Evolutionary conservation across 1,140 invertebrate species (phyloP), one percentile per base, ranked within the genome.

Genomic region (Whitmania pigra): DNA sequence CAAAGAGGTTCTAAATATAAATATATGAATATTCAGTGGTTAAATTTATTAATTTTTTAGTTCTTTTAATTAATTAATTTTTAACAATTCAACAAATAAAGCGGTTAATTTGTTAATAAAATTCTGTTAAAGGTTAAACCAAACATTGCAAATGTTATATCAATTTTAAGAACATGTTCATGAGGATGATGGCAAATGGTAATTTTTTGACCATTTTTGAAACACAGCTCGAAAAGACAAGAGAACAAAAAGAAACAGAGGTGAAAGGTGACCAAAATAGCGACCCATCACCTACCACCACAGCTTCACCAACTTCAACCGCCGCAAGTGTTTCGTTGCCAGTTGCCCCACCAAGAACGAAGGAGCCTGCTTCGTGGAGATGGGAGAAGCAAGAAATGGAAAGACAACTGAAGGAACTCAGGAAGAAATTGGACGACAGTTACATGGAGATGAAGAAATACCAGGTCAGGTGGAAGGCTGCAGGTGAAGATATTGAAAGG

Each of bases 361-460:
- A 69, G 49, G 68, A 72, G 40, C 63, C 72, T 53, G 67, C 72
- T 9, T 71, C 72, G 25, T 73, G 74, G 71, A 57, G 71, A 40
- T 73, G 74, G 71, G 74, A 74, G 57, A 74, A 73, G 72, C 72
- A 73, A 57, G 71, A 74, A 22, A 27, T 74, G 71, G 74, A 73
- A 36, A 75, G 67, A 40, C 72, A 73, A 57, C 25, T 73, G 43
- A 75, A 71, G 66, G 72, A 73, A 67, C 57, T 25, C n/a, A 71
- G 49, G 49, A 75, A 71, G 72, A 75, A 75, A 55, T 49, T 67
- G 22, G 72, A 73, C 27, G 74, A 71, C 40, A 31, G 53, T 22
- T 66, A 74, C 60, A 54, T 63, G 27, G 73, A 72, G 55, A 31
- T 72, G 71, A 74, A 57, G 54, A 53, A 71, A 25, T 69, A 71